These are phyloP conservation scores for Rhinolophus ferrumequinum DNA, from an alignment of 2,113 vertebrate species.

Conservation along the genomic window DNA sequence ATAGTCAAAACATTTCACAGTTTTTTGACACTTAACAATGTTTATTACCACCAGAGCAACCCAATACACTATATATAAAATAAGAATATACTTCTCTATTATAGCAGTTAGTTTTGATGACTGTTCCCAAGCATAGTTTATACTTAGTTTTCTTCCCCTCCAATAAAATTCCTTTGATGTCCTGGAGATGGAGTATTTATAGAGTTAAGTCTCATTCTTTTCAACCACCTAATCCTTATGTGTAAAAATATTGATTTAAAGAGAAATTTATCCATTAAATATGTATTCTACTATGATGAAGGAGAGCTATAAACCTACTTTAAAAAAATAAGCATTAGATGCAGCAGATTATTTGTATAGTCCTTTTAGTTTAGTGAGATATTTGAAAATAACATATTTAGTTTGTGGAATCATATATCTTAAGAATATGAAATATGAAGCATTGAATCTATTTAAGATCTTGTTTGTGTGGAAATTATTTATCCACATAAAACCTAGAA, in stretches of 20 bases:
- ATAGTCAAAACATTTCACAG: constrained; percentile 60
- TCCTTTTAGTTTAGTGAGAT: constrained; percentile 39
- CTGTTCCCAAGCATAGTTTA: constrained; percentile 35
- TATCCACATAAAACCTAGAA: background rate
- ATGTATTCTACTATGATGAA: constrained; percentile 40
- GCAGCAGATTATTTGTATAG: background rate
- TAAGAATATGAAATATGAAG: constrained; percentile 41
- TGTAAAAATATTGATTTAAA: constrained; percentile 60
- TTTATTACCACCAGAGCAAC: constrained; percentile 61
- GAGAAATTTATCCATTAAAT: constrained; percentile 48
- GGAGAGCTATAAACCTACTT: constrained; percentile 9
- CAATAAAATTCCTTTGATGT: constrained; percentile 32
- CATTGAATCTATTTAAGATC: background rate
- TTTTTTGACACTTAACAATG: constrained; percentile 45
- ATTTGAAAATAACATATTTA: constrained; percentile 41
- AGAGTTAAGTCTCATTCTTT: constrained; percentile 53
- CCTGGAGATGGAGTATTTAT: background rate
- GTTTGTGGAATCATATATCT: background rate
- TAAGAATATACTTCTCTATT: constrained; percentile 50
- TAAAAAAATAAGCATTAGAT: constrained; percentile 17
- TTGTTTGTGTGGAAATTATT: constrained; percentile 44
- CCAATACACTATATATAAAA: constrained; percentile 40
- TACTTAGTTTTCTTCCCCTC: background rate
- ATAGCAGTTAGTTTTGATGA: constrained; percentile 59
- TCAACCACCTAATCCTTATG: background rate